Conservation (phyloP, 2,113 vertebrate species). For the Apteryx mantelli region DNA sequence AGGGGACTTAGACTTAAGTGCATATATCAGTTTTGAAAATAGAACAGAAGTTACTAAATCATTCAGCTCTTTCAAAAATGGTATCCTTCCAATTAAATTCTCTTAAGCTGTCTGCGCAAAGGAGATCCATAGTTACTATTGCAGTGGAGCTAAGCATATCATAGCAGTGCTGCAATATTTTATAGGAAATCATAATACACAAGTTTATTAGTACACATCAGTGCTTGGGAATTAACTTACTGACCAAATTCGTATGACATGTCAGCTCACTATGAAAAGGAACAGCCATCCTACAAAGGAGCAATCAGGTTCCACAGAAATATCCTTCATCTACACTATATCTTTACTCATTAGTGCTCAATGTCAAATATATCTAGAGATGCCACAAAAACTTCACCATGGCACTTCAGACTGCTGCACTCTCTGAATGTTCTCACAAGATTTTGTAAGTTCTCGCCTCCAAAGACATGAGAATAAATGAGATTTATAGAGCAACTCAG, state of each 20-base stretch:
- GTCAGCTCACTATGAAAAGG: not conserved
- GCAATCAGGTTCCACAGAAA: not conserved
- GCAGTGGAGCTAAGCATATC: not conserved
- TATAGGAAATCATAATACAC: not conserved
- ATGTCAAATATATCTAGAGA: not conserved
- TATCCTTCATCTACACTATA: not conserved
- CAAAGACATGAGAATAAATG: not conserved
- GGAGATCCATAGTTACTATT: not conserved
- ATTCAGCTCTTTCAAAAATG: not conserved
- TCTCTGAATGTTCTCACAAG: not conserved
- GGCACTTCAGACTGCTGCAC: not conserved
- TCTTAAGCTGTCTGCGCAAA: not conserved
- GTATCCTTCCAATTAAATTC: not conserved
- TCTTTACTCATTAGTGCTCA: not conserved
- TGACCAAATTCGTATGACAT: not conserved
- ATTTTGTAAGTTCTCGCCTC: not conserved
- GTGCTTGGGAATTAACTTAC: not conserved
- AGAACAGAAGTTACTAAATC: not conserved
- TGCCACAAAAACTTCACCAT: not conserved
- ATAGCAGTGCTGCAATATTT: not conserved
- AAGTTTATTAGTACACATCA: not conserved
- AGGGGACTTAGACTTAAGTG: not conserved
- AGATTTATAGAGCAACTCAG: not conserved
- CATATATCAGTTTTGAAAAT: not conserved
- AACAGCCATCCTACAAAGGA: not conserved